Evolutionary conservation across 2,888 invertebrate genomes (phyloP), one percentile per base, ranked within the genome.

Genomic region (Xestoiulus laeticollis): DNA sequence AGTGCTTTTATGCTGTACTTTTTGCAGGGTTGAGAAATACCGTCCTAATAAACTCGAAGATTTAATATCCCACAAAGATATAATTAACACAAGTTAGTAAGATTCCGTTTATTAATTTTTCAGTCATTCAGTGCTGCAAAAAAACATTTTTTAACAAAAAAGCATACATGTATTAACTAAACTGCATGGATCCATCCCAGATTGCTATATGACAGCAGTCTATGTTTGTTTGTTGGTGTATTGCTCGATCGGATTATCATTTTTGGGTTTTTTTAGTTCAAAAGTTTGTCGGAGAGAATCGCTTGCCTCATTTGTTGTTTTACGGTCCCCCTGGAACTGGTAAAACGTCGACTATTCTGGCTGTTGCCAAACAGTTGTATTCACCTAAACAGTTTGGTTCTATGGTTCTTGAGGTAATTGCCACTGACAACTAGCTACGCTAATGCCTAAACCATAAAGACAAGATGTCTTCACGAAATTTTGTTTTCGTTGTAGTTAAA

Each of bases 271-370:
- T 85, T 38, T 44, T 53, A 97, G 96, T 97, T 88, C 95, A 94
- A 89, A 96, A 95, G 91, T 97, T 99, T 92, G 97, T 99, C 90
- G 94, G 95, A 88, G 96, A 98, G 91, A 96, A 98, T 91, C 96
- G 97, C 90, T 93, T 99, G 85, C 99, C 99, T 0, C 99, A 99
- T 94, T 93, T 99, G 88, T 93, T 99, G 38, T 96, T 99, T 91
- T 99, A 99, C 93, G 99, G 99, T 0, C 99, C 99, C 14, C 99
- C 99, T 0, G 99, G 99, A 87, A 99, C 99, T 38, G 99, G 98
- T 5, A 99, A 99, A 93, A 99, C 99, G 0, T 98, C 97, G 89
- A 99, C 99, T 10, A 98, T 99, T 89, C 93, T 99, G 89, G 99
- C 99, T 32, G 98, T 98, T 93, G 99, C 99, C 1, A 95, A 94